Evolutionary conservation across 2,888 invertebrate species (phyloP).

Genomic region (Actias luna): DNA sequence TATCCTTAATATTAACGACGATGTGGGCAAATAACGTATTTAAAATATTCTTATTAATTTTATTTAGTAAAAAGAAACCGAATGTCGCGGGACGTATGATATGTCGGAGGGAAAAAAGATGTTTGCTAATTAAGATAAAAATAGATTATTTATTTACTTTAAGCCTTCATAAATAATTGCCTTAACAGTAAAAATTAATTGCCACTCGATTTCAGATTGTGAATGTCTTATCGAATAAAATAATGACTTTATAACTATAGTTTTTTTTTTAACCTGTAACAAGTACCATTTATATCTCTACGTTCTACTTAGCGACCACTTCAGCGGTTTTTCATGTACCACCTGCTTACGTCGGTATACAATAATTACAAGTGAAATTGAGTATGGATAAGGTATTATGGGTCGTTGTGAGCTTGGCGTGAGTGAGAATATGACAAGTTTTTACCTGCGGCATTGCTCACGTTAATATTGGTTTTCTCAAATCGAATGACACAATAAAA

Average conservation of each 20-base stretch:
- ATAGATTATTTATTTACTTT: slow-evolving; percentile 74
- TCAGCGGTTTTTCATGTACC: too few species aligned
- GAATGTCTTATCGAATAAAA: slow-evolving; percentile 77
- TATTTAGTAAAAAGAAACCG: slow-evolving; percentile 48
- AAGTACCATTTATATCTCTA: neutral
- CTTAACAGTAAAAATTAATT: slow-evolving; percentile 71
- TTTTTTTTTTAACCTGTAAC: slow-evolving; percentile 4
- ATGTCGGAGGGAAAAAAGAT: slow-evolving; percentile 58
- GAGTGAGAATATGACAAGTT: too few species aligned
- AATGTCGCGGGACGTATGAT: slow-evolving; percentile 48
- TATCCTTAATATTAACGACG: slow-evolving; percentile 52
- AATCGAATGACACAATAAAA: too few species aligned
- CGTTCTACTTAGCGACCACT: too few species aligned
- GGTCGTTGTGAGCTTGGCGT: too few species aligned
- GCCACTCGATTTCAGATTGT: slow-evolving; percentile 72
- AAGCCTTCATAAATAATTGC: slow-evolving; percentile 69
- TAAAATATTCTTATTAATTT: slow-evolving; percentile 49
- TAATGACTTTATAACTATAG: slow-evolving; percentile 62
- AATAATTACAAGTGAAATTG: too few species aligned
- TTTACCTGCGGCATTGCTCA: too few species aligned
- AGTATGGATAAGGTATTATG: too few species aligned
- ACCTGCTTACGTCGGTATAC: too few species aligned
- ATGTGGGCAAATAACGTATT: slow-evolving; percentile 31
- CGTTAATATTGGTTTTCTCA: too few species aligned
- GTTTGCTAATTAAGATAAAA: slow-evolving; percentile 58